phyloP scores from a whole-genome alignment of 2,888 invertebrate genomes.

The Ectemnius lituratus region DNA sequence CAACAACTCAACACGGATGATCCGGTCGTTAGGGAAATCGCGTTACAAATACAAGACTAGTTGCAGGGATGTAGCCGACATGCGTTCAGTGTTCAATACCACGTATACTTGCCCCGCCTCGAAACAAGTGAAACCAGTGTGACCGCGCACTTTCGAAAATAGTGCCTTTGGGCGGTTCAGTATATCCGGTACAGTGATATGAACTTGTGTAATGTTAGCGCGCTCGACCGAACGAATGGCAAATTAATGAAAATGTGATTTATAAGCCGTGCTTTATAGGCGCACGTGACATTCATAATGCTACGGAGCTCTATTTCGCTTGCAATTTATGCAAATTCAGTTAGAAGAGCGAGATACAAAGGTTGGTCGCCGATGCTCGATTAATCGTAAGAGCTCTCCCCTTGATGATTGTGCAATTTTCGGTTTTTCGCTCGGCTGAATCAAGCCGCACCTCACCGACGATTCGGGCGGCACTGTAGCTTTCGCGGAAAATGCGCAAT shows the following conservation, averaged over 20 bases:
- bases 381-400: neutral
- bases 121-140: neutral
- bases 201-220: neutral
- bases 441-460: neutral
- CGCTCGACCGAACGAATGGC: neutral
- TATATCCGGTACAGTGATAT: neutral
- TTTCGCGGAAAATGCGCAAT: no score
- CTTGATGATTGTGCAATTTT: slow-evolving; percentile 11
- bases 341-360: neutral
- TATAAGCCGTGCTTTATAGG: neutral
- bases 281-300: neutral
- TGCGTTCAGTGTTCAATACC: neutral
- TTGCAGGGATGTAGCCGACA: slow-evolving; percentile 29
- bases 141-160: neutral
- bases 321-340: neutral
- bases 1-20: slow-evolving; percentile 36
- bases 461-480: no score
- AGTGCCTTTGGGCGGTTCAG: neutral
- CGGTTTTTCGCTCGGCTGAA: slow-evolving; percentile 5
- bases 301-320: neutral
- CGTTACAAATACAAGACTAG: slow-evolving; percentile 27
- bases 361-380: neutral
- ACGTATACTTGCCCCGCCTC: neutral
- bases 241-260: neutral
- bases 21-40: slow-evolving; percentile 37